A percentile compares a stretch with the other conserved stretches of the same genome.
These are phyloP conservation scores for Chelon labrosus DNA, from an alignment of 2,797 vertebrate genomes.

Conservation along the genomic window DNA sequence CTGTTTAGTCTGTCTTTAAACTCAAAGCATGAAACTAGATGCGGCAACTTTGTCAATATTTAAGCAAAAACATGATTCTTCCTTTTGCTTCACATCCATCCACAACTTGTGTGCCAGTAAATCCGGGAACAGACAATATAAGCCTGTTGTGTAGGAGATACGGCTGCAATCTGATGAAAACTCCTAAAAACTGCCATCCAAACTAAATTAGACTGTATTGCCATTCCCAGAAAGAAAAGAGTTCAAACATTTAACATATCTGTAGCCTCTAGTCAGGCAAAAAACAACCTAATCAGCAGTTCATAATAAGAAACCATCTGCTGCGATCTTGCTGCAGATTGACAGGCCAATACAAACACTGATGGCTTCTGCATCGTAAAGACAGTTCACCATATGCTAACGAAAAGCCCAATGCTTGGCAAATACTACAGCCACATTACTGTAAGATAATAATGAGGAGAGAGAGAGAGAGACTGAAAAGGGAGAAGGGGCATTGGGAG, in stretches of 20 bases:
- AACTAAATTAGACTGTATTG: slow-evolving; percentile 12
- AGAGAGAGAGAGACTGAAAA: slow-evolving; percentile 1
- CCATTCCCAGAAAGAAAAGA: not conserved
- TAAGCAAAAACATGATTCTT: not conserved
- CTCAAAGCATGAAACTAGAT: not conserved
- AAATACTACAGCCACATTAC: slow-evolving; percentile 35
- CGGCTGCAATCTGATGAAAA: slow-evolving; percentile 7
- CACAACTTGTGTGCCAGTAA: not conserved
- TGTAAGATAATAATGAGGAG: slow-evolving; percentile 49
- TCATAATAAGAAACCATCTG: slow-evolving; percentile 66
- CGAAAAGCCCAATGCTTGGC: slow-evolving; percentile 47
- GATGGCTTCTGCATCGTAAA: slow-evolving; percentile 65
- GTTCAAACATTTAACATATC: slow-evolving; percentile 27
- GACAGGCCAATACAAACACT: slow-evolving; percentile 58
- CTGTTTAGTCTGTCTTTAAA: too few species aligned
- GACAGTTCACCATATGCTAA: slow-evolving; percentile 70
- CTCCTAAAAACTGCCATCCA: not conserved
- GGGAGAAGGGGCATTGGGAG: slow-evolving; percentile 21
- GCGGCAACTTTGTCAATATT: not conserved
- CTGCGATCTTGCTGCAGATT: slow-evolving; percentile 50
- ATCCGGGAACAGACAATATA: slow-evolving; percentile 6
- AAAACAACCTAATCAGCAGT: slow-evolving; percentile 64
- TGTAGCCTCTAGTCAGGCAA: slow-evolving; percentile 21
- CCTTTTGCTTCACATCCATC: not conserved
- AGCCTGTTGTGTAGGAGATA: not conserved